These are phyloP conservation scores for Agelastica alni DNA, from an alignment of 2,888 invertebrate genomes.

Conservation along the genomic window DNA sequence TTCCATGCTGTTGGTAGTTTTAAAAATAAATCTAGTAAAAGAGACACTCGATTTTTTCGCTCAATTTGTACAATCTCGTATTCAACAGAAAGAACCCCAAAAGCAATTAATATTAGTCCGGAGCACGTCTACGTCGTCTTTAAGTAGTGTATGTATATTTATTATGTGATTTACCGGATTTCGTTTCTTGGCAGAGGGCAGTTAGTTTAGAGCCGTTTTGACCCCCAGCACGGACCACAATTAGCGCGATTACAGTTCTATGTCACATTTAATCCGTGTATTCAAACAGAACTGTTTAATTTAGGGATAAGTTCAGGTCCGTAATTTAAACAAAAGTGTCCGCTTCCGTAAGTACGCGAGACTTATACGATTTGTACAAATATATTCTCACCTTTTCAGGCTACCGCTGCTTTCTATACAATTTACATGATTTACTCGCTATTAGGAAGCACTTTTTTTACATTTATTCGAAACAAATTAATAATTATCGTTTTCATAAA, in stretches of 20 bases:
- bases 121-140: conserved; percentile 12
- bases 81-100: background rate
- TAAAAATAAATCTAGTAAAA: too few relatives aligned
- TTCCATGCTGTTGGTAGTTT: too few relatives aligned
- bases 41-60: too few relatives aligned
- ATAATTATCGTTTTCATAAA: too few relatives aligned
- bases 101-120: conserved; percentile 31
- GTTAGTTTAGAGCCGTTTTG: conserved; percentile 36
- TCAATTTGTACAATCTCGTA: background rate
- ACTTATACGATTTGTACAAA: conserved; percentile 34
- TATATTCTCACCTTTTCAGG: conserved; percentile 20
- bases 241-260: conserved; percentile 59
- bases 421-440: too few relatives aligned
- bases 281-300: conserved; percentile 60
- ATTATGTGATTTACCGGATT: conserved; percentile 36
- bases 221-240: conserved; percentile 53
- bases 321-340: conserved; percentile 60
- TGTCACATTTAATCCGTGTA: conserved; percentile 60
- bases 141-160: conserved; percentile 32
- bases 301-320: conserved; percentile 57
- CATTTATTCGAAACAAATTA: too few relatives aligned
- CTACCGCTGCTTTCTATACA: background rate
- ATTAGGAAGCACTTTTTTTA: too few relatives aligned
- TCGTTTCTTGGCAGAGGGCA: conserved; percentile 33
- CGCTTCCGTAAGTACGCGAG: conserved; percentile 43